Evolutionary conservation across 2,888 invertebrate genomes (phyloP).

Genomic region (Oithona nana): DNA sequence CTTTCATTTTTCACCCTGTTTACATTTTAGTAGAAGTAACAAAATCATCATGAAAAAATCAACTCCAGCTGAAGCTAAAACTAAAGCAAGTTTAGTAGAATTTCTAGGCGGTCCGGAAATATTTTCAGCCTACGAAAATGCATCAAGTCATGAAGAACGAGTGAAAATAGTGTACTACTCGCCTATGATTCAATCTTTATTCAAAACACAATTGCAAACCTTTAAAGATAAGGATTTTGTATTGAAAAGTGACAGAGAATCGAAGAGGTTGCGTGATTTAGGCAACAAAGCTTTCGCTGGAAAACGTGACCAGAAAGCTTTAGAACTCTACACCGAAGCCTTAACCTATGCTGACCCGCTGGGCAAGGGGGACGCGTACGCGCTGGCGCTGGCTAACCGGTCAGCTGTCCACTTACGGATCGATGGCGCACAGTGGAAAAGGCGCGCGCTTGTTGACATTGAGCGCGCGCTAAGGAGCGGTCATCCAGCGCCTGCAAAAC

Average conservation of each 20-base stretch:
- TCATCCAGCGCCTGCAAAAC: not conserved
- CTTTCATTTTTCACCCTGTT: too few species aligned
- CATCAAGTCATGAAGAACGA: not conserved
- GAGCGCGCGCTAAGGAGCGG: not conserved
- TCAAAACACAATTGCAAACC: not conserved
- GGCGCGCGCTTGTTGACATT: not conserved
- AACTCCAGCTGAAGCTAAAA: too few species aligned
- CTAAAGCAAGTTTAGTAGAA: too few species aligned
- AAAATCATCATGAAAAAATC: too few species aligned
- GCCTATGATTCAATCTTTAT: not conserved
- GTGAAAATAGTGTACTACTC: not conserved
- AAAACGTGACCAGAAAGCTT: not conserved
- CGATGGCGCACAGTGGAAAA: not conserved
- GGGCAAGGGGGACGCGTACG: not conserved
- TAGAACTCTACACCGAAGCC: conserved; percentile 6
- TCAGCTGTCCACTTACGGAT: conserved; percentile 3
- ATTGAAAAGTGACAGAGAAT: not conserved
- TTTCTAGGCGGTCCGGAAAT: not conserved
- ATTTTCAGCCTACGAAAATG: not conserved
- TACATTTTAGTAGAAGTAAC: too few species aligned
- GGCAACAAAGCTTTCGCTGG: conserved; percentile 7
- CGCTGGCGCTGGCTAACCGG: conserved; percentile 4
- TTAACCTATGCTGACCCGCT: not conserved
- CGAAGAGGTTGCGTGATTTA: not conserved
- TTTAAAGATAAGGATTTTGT: not conserved